Percentiles rank a stretch among this genome's conserved stretches.
Evolutionary conservation across 1,140 invertebrate species (phyloP).

Genomic region (Apocrypta bakeri): DNA sequence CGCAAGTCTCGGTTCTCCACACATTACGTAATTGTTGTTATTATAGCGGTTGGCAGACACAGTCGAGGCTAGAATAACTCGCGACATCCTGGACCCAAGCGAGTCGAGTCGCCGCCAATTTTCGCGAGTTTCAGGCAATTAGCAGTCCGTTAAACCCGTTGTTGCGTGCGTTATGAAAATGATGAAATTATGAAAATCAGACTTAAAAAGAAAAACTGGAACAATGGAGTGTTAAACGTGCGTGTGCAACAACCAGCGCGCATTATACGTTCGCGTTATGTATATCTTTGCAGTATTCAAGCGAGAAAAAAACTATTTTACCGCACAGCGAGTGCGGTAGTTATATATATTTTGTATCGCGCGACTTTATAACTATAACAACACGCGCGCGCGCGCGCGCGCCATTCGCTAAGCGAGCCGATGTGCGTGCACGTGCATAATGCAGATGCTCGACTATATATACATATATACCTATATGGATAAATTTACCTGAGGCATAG

Average conservation of each 20-base stretch:
- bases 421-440: background rate
- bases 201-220: background rate
- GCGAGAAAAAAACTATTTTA: no score
- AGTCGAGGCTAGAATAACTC: background rate
- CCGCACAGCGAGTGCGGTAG: background rate
- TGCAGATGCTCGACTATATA: background rate
- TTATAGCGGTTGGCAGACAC: background rate
- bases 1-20: no score
- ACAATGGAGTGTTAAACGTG: background rate
- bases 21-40: background rate
- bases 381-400: no score
- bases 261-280: no score
- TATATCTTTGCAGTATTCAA: no score
- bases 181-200: background rate
- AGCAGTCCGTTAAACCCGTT: background rate
- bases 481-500: background rate
- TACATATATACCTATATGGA: no score
- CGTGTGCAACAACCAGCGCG: background rate
- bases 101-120: background rate
- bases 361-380: background rate
- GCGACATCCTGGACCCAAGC: background rate
- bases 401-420: background rate
- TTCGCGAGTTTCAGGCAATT: background rate
- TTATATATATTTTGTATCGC: background rate
- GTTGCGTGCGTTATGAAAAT: no score